phyloP scores from a whole-genome alignment of 2,113 vertebrate genomes.

The Scytalopus superciliaris region DNA sequence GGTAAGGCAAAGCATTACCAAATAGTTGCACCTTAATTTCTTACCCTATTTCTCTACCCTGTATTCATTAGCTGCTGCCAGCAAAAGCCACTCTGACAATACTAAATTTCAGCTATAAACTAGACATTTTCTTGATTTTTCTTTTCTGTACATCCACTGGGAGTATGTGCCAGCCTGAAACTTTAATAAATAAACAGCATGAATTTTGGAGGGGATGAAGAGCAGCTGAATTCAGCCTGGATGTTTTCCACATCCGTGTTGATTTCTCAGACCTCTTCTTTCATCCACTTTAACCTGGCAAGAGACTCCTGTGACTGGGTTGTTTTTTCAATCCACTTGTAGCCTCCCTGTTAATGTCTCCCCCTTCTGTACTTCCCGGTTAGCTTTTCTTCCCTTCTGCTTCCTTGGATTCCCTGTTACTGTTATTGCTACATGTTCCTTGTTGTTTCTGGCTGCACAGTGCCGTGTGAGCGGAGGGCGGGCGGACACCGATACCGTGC shows the following conservation, averaged over 20 bases:
- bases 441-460: background rate
- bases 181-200: background rate
- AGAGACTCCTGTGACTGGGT: background rate
- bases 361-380: fast-evolving
- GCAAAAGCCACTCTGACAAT: background rate
- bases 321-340: background rate
- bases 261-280: background rate
- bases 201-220: background rate
- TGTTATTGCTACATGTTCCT: background rate
- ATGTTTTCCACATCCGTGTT: background rate
- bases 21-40: background rate
- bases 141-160: background rate
- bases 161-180: background rate
- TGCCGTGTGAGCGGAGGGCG: background rate
- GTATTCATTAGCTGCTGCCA: background rate
- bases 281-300: background rate
- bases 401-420: background rate
- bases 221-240: background rate
- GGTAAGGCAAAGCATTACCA: background rate
- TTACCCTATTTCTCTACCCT: background rate
- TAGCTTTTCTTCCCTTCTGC: background rate
- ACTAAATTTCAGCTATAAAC: background rate
- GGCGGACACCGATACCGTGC: fast-evolving
- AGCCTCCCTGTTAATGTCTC: background rate
- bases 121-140: background rate